A percentile compares a stretch with the other conserved stretches of the same genome.
Conservation (phyloP, 2,888 invertebrate species). For the Drosophila ochracea region DNA sequence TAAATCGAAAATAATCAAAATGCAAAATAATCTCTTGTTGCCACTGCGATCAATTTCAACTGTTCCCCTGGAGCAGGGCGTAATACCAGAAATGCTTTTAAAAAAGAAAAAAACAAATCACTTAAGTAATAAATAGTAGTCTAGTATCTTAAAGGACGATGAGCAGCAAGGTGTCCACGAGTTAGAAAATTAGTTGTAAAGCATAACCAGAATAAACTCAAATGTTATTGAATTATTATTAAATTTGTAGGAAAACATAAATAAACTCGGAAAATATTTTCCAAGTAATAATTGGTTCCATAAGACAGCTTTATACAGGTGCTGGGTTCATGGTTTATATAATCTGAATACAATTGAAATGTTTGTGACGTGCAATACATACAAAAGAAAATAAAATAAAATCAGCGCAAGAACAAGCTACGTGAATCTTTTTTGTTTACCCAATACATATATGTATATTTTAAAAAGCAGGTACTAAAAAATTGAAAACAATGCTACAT, state of each 20-base stretch:
- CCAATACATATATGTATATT: background rate
- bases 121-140: background rate
- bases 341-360: background rate
- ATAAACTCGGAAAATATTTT: background rate
- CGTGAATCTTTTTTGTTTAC: background rate
- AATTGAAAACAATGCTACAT: background rate
- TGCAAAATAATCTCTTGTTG: too few relatives aligned
- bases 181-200: background rate
- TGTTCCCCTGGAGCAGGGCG: background rate
- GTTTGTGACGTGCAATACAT: background rate
- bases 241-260: background rate
- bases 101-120: background rate
- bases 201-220: background rate
- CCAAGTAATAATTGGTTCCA: background rate
- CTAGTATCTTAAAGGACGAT: background rate
- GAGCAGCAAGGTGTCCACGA: background rate
- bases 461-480: background rate
- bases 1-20: too few relatives aligned
- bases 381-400: background rate
- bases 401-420: background rate
- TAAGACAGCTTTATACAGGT: background rate
- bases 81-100: background rate
- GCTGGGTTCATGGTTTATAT: background rate
- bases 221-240: background rate
- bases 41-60: too few relatives aligned